Evolutionary conservation across 2,113 vertebrate species (phyloP).

Genomic region (Piaya cayana): DNA sequence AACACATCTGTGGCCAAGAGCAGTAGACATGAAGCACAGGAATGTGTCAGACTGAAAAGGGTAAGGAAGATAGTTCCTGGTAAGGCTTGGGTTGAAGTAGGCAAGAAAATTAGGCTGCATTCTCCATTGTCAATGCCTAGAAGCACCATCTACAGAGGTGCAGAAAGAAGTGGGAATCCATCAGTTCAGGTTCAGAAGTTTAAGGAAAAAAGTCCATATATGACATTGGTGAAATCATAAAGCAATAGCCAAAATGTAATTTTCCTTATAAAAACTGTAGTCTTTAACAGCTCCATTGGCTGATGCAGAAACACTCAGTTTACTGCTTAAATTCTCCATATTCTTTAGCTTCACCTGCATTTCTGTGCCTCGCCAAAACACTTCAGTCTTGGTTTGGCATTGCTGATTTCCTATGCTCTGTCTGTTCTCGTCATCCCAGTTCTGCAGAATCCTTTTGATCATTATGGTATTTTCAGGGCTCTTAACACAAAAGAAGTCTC

Average conservation of each 20-base stretch:
- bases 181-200: neutral
- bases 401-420: neutral
- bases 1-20: neutral
- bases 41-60: neutral
- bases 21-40: neutral
- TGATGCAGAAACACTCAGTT: neutral
- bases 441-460: fast-evolving
- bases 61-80: neutral
- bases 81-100: neutral
- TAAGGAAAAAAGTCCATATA: neutral
- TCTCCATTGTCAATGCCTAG: neutral
- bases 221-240: neutral
- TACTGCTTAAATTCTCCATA: neutral
- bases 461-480: neutral
- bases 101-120: neutral
- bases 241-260: neutral
- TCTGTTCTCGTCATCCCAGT: neutral
- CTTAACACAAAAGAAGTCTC: neutral
- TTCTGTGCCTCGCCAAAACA: too few species aligned
- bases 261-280: neutral
- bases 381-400: fast-evolving
- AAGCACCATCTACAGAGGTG: neutral
- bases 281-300: too few species aligned
- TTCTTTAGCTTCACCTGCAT: neutral
- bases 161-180: neutral